Base-by-base conservation (phyloP, 2,113 vertebrate species). In the Laticauda laticaudata region DNA sequence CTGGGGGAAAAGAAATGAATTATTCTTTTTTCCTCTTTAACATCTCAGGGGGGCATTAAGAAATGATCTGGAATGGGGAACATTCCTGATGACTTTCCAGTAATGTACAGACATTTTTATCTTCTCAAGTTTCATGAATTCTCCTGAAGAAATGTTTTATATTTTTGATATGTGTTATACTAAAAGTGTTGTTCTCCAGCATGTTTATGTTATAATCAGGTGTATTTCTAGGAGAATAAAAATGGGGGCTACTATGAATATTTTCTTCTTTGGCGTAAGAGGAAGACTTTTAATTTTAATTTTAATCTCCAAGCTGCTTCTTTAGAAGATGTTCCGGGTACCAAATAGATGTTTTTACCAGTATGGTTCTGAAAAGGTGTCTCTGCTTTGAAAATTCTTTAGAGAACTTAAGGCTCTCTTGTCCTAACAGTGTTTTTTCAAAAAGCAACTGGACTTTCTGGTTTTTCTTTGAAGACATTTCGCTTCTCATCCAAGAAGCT, bases 361-460 rank as follows among this genome's bases (percentile, higher is more conserved):
- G 24, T 21, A 56, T 88, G 90, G 23, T 64, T 95, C 54, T 90
- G 94, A 64, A 93, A 51, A 94, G 39, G 11, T 69, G 14, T 90
- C 91, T 86, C 48, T 94, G 43, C 95, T 89, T 89, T 95, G 90
- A 95, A 26, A 89, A 61, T 92, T 95, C 85, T 94, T 97, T 95
- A 95, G 95, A 96, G 93, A 92, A 29, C 39, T 88, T 61, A 61
- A 95, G 95, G 89, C n/a, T 91, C 55, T 90, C 51, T 96, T 96
- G 5, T 21, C 56, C 56, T 20, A 57, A 57, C 5, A 5, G 20
- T 21, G 20, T 56, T 56, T 56, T 21, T 56, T 56, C 18, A 56
- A 21, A 20, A 56, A 5, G 18, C 20, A 21, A 56, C 5, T 57
- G 20, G 56, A 57, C 20, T 57, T 57, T 4, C 20, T 6, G 1